phyloP scores from a whole-genome alignment of 2,797 vertebrate genomes.

The Kryptolebias ocellatus region DNA sequence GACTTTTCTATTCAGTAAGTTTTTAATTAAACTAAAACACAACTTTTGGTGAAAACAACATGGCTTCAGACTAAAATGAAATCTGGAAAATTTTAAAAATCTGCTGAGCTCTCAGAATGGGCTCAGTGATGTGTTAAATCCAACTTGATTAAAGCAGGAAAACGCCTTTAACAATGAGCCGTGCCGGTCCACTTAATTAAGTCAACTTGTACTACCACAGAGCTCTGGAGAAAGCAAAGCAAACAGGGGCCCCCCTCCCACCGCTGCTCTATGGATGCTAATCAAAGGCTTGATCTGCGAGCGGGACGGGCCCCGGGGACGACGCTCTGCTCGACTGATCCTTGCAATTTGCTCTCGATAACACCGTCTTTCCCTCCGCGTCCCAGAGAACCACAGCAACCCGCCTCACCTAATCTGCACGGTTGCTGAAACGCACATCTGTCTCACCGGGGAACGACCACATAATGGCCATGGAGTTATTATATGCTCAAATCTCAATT shows the following conservation, averaged over 20 bases:
- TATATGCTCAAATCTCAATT: slow-evolving; percentile 49
- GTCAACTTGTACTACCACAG: slow-evolving; percentile 68
- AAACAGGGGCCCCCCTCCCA: slow-evolving; percentile 68
- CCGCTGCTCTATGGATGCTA: slow-evolving; percentile 70
- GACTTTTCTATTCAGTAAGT: slow-evolving; percentile 21
- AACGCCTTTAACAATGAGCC: slow-evolving; percentile 74
- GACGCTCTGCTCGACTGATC: slow-evolving; percentile 77
- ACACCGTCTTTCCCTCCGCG: slow-evolving; percentile 52
- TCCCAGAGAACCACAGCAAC: slow-evolving; percentile 50
- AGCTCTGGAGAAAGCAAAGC: slow-evolving; percentile 76
- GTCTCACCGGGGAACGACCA: slow-evolving; percentile 63
- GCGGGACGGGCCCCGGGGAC: slow-evolving; percentile 71
- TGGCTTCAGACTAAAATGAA: slow-evolving; percentile 36
- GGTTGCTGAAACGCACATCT: slow-evolving; percentile 36
- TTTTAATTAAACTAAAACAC: slow-evolving; percentile 7
- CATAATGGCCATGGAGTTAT: slow-evolving; percentile 60
- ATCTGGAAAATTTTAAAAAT: slow-evolving; percentile 56
- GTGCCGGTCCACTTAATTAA: slow-evolving; percentile 81
- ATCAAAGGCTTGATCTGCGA: slow-evolving; percentile 78
- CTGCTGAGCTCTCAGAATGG: slow-evolving; percentile 63
- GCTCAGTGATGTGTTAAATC: slow-evolving; percentile 81
- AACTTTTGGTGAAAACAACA: slow-evolving; percentile 37
- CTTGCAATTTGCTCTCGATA: slow-evolving; percentile 79
- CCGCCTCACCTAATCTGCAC: slow-evolving; percentile 59
- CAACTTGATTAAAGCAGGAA: slow-evolving; percentile 80